A percentile compares a stretch with the other conserved stretches of the same genome.
phyloP scores from a whole-genome alignment of 2,888 invertebrate genomes.

The Cynaeus angustus region DNA sequence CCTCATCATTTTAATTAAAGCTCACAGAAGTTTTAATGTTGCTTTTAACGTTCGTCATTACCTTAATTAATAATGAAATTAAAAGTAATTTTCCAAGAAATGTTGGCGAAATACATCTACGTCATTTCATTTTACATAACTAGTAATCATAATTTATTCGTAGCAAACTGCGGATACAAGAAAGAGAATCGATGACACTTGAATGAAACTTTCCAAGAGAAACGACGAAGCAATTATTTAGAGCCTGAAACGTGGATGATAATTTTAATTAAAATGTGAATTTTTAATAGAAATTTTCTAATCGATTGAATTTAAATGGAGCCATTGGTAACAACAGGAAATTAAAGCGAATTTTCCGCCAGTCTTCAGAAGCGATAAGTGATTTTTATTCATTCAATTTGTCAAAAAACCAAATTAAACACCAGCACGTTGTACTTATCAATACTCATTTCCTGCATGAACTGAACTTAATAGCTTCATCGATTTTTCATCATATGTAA shows the following conservation, averaged over 20 bases:
- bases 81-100: background rate
- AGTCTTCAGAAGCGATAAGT: constrained; percentile 3
- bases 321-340: constrained; percentile 30
- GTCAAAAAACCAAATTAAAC: background rate
- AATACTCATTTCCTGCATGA: constrained; percentile 27
- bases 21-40: too few species aligned
- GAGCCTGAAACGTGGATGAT: constrained; percentile 10
- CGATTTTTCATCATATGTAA: constrained; percentile 22
- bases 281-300: constrained; percentile 29
- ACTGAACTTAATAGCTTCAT: constrained; percentile 21
- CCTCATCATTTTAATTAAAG: too few species aligned
- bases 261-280: constrained; percentile 40
- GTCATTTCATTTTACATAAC: too few species aligned
- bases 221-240: constrained; percentile 21
- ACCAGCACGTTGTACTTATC: constrained; percentile 12
- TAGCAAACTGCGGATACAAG: background rate
- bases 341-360: constrained; percentile 23
- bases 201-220: background rate
- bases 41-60: too few species aligned
- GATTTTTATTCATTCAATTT: background rate
- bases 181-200: background rate
- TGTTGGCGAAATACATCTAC: too few species aligned
- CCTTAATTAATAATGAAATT: too few species aligned
- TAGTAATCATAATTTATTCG: background rate
- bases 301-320: constrained; percentile 18